These are phyloP conservation scores for Scleropages formosus DNA, from an alignment of 2,797 vertebrate species.

Conservation along the genomic window DNA sequence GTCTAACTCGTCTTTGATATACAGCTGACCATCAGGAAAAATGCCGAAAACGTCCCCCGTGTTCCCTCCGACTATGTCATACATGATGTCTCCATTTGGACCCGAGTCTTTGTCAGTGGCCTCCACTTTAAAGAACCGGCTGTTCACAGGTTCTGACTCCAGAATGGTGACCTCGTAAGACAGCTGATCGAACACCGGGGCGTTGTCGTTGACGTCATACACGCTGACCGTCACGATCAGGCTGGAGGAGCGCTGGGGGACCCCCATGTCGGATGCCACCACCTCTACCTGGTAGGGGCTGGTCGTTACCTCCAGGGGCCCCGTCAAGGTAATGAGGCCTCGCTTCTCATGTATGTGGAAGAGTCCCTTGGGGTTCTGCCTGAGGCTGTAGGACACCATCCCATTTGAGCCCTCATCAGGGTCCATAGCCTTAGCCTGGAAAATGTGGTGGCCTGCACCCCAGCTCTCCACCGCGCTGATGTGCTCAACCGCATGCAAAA, in stretches of 20 bases:
- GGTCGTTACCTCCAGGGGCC: constrained; percentile 80
- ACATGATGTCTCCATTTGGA: constrained; percentile 90
- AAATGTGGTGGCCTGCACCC: constrained; percentile 89
- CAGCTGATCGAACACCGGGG: constrained; percentile 90
- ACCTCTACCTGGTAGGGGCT: constrained; percentile 92
- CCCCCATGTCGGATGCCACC: constrained; percentile 83
- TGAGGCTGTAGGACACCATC: constrained; percentile 84
- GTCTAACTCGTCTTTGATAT: constrained; percentile 93
- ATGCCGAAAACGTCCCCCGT: constrained; percentile 87
- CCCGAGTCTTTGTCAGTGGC: constrained; percentile 93
- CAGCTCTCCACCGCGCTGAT: constrained; percentile 95
- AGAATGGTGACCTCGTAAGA: constrained; percentile 91
- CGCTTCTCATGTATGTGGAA: constrained; percentile 84
- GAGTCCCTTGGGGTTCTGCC: constrained; percentile 84
- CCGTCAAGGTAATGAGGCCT: constrained; percentile 82
- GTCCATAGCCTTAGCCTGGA: constrained; percentile 88
- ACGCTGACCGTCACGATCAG: constrained; percentile 87
- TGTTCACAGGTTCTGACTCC: constrained; percentile 93
- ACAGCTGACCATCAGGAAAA: constrained; percentile 94
- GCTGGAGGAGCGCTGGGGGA: constrained; percentile 81
- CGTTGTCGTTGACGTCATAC: constrained; percentile 94
- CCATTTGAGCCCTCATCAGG: constrained; percentile 90
- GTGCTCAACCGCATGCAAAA: constrained; percentile 82
- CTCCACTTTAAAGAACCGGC: constrained; percentile 89
- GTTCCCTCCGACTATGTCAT: constrained; percentile 85